Base-by-base conservation (phyloP, 2,113 vertebrate genomes). In the Megaleporinus macrocephalus region DNA sequence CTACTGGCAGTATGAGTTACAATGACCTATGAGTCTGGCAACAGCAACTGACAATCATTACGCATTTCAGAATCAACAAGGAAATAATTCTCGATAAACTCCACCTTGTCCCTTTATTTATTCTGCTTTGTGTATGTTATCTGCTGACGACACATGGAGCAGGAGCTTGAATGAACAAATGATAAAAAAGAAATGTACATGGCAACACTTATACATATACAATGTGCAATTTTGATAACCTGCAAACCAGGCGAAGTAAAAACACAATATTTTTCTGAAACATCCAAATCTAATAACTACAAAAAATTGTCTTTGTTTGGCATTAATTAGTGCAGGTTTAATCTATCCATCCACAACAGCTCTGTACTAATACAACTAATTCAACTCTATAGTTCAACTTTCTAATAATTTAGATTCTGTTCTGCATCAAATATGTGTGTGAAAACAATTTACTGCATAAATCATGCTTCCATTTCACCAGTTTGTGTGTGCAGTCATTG, bases 1-100 rank as follows among this genome's bases (percentile, higher is more conserved):
- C 24, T 76, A 24, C 74, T 29, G 33, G 74, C 74, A 49, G 36
- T 14, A n/a, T 53, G 41, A n/a, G 26, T 66, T 66, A 53, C 62
- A 62, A 78, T 53, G 41, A 66, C 61, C 61, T 65, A 15, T 16
- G 53, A 41, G 4, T 41, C 49, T 57, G 30, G 24, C 63, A 53
- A 24, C 27, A 41, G 29, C n/a, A 18, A 29, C 0, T 24, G 26
- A 66, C 75, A 30, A n/a, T 51, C 6, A 68, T 15, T 3, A 53
- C n/a, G 20, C 29, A 53, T 53, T 66, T 53, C 0, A 53, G 49
- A 27, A 76, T 26, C 49, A 36, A 26, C 24, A 68, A 51, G 62
- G 22, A 53, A n/a, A 29, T n/a, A 30, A 78, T 66, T 53, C 24
- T 55, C 24, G 14, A 26, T 65, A 49, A 47, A 68, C n/a, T 55